Conservation (phyloP, 2,113 vertebrate species). For the Mus musculus region DNA sequence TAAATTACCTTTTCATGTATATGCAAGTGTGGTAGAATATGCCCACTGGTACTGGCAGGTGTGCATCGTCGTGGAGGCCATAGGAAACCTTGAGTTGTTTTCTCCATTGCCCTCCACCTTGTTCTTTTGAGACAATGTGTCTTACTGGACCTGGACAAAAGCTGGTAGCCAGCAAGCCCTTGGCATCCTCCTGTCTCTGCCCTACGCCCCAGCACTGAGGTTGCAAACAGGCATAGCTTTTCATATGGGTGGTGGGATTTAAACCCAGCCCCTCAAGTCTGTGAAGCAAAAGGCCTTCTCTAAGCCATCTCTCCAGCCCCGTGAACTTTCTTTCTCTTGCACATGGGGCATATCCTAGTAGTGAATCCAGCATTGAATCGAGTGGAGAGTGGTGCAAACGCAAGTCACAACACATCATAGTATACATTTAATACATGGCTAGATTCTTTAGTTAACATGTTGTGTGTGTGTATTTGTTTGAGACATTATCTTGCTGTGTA, state of each 20-base stretch:
- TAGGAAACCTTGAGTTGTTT: too few species aligned
- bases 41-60: too few species aligned
- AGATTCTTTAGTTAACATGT: background rate
- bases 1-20: background rate
- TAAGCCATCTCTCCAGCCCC: background rate
- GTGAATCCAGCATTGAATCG: background rate
- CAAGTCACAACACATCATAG: background rate
- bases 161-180: background rate
- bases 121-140: background rate
- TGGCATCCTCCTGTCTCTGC: background rate
- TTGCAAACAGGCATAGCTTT: background rate
- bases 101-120: too few species aligned
- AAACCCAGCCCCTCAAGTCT: background rate
- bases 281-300: background rate
- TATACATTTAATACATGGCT: background rate
- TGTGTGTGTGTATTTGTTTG: too few species aligned
- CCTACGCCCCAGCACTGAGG: background rate
- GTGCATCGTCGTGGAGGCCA: background rate
- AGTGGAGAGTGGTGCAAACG: background rate
- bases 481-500: background rate
- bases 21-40: too few species aligned
- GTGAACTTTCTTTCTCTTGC: background rate
- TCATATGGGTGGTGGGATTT: background rate
- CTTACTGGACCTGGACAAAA: background rate
- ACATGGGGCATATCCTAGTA: background rate